These are phyloP conservation scores for Anoplopoma fimbria DNA, from an alignment of 2,113 vertebrate genomes.

Conservation along the genomic window DNA sequence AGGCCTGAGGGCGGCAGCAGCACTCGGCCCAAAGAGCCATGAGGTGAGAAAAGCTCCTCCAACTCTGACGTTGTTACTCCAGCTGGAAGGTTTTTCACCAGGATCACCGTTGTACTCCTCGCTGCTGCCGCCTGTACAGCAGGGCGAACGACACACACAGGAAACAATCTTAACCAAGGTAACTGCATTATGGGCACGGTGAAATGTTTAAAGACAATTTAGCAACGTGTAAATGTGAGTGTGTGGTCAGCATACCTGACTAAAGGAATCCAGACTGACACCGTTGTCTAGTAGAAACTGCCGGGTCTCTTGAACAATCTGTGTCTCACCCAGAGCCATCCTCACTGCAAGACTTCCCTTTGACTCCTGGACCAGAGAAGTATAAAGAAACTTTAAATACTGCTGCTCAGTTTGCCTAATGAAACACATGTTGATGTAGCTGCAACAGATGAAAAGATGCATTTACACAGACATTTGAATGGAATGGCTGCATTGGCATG, in stretches of 20 bases:
- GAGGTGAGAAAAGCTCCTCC: conserved; percentile 85
- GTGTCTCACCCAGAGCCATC: conserved; percentile 95
- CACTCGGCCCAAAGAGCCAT: conserved; percentile 91
- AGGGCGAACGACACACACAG: neutral
- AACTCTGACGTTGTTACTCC: conserved; percentile 82
- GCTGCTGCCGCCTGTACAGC: conserved; percentile 84
- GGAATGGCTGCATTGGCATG: neutral
- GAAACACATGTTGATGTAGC: neutral
- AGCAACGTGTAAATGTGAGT: neutral
- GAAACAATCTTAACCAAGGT: neutral
- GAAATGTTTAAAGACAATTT: neutral
- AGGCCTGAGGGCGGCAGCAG: conserved; percentile 92
- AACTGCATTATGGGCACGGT: neutral
- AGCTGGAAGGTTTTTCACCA: conserved; percentile 94
- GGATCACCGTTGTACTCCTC: conserved; percentile 90
- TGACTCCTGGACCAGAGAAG: conserved; percentile 84
- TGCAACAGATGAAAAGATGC: neutral
- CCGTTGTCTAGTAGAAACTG: conserved; percentile 90
- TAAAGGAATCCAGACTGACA: conserved; percentile 94
- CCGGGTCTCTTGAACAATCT: conserved; percentile 95
- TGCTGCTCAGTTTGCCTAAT: neutral
- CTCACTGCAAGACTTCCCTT: conserved; percentile 94
- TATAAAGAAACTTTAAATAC: neutral
- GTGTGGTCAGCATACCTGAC: conserved; percentile 86
- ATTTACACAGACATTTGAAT: neutral